Conservation (phyloP, 2,113 vertebrate species). For the Myocastor coypus region DNA sequence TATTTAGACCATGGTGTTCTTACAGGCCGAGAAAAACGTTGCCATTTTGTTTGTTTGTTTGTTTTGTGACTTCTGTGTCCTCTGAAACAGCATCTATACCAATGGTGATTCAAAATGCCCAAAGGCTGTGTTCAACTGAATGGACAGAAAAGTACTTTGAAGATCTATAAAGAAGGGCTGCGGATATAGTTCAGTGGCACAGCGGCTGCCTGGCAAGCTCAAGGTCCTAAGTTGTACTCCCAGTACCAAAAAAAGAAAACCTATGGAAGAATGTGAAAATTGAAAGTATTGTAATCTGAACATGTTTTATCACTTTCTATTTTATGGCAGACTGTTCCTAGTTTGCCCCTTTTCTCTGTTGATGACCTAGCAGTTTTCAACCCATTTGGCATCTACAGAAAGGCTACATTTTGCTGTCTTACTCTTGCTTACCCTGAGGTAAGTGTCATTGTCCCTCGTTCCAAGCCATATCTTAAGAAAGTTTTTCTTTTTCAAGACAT, state of each 20-base stretch:
- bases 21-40: background rate
- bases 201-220: no score
- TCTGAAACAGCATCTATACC: background rate
- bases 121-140: background rate
- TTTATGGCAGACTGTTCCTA: background rate
- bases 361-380: background rate
- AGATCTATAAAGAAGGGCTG: background rate
- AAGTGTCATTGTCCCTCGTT: background rate
- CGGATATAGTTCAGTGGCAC: no score
- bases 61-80: no score
- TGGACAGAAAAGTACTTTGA: background rate
- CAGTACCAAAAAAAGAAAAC: background rate
- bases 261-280: background rate
- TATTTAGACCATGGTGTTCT: background rate
- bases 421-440: background rate
- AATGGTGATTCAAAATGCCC: background rate
- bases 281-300: background rate
- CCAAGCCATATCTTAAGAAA: background rate
- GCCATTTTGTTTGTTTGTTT: background rate
- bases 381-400: background rate
- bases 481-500: background rate
- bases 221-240: no score
- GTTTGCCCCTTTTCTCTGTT: background rate
- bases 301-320: background rate
- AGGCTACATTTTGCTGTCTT: background rate